Evolutionary conservation across 2,888 invertebrate species (phyloP).

Genomic region (Apamea sordens): DNA sequence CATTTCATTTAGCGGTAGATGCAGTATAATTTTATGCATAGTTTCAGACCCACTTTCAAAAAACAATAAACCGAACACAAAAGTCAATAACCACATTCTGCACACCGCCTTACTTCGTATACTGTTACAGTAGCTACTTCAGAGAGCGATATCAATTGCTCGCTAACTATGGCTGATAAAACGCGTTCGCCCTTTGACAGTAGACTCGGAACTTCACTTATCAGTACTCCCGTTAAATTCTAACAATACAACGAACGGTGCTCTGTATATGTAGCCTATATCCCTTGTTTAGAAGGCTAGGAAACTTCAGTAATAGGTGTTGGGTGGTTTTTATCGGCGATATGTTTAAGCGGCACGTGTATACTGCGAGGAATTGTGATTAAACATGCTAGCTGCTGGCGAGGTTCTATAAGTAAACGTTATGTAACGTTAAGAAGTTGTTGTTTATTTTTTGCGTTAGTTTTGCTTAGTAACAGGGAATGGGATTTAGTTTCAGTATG

Average conservation of each 20-base stretch:
- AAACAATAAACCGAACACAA: not conserved
- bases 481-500: not conserved
- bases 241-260: conserved; percentile 60
- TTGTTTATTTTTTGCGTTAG: conserved; percentile 20
- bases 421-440: conserved; percentile 15
- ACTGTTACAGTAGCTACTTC: conserved; percentile 58
- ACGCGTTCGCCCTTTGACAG: conserved; percentile 72
- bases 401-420: conserved; percentile 9
- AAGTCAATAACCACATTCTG: conserved; percentile 34
- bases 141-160: conserved; percentile 64
- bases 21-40: not conserved
- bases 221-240: conserved; percentile 67
- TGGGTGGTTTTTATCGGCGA: conserved; percentile 41
- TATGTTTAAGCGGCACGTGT: conserved; percentile 36
- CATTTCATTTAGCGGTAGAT: not conserved
- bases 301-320: conserved; percentile 39
- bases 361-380: conserved; percentile 21
- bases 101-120: conserved; percentile 47
- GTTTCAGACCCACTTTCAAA: not conserved
- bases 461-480: conserved; percentile 13
- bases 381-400: conserved; percentile 42
- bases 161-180: conserved; percentile 69
- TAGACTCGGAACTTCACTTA: conserved; percentile 64
- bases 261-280: conserved; percentile 27
- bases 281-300: conserved; percentile 38